These are phyloP conservation scores for Agonopterix subpropinquella DNA, from an alignment of 2,888 invertebrate species.

Conservation along the genomic window DNA sequence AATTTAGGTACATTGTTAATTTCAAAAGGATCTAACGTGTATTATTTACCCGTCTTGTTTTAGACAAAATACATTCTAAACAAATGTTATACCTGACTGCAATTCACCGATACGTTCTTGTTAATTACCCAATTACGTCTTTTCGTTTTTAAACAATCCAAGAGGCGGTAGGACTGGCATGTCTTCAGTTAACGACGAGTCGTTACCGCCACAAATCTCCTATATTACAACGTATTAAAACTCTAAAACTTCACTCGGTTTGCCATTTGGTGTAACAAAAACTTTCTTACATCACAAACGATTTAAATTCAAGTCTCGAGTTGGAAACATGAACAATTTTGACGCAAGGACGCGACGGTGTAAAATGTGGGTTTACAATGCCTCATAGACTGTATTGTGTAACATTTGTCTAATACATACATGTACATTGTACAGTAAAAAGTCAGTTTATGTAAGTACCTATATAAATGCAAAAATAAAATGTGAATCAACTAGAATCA, in stretches of 20 bases:
- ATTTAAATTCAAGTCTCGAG: constrained; percentile 66
- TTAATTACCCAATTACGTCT: constrained; percentile 38
- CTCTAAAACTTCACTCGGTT: constrained; percentile 64
- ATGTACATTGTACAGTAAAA: too few species aligned
- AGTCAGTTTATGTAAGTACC: too few species aligned
- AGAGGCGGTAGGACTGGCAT: constrained; percentile 27
- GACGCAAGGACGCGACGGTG: constrained; percentile 18
- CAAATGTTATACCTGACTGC: too few species aligned
- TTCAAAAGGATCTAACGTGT: not conserved
- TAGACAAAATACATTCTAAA: too few species aligned
- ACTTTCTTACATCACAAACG: constrained; percentile 65
- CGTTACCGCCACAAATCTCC: constrained; percentile 70
- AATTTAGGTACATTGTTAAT: too few species aligned
- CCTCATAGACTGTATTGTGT: not conserved
- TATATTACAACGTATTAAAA: constrained; percentile 72
- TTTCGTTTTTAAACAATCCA: constrained; percentile 41
- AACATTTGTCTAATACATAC: not conserved
- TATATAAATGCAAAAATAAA: too few species aligned
- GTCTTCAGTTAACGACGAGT: constrained; percentile 60
- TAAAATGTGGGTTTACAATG: not conserved
- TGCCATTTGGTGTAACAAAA: constrained; percentile 65
- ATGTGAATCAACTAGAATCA: too few species aligned
- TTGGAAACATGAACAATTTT: constrained; percentile 24
- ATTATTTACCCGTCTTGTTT: not conserved
- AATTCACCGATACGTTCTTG: constrained; percentile 13